Conservation (phyloP, 2,113 vertebrate genomes). For the Ctenomys sociabilis region DNA sequence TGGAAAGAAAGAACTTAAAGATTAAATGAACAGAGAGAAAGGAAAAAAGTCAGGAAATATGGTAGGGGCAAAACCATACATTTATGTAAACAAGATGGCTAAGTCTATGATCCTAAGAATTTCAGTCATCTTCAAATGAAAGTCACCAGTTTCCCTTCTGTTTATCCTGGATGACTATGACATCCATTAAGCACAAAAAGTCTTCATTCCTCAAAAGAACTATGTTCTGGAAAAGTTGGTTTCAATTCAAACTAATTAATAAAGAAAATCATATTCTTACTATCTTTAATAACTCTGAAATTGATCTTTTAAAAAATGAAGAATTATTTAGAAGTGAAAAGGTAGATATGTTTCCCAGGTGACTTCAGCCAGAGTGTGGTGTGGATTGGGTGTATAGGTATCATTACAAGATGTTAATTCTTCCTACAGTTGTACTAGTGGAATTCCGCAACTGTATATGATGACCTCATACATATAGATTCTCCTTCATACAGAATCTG, state of each 20-base stretch:
- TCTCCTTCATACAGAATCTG: background rate
- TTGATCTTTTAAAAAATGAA: conserved; percentile 11
- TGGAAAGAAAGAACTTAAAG: too few species aligned
- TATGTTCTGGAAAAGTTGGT: background rate
- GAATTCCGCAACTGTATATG: background rate
- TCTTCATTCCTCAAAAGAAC: background rate
- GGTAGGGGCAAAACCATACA: too few species aligned
- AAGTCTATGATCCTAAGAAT: too few species aligned
- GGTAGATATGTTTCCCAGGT: background rate
- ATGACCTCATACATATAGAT: background rate
- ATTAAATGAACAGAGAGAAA: too few species aligned
- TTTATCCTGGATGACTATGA: background rate
- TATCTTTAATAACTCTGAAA: background rate
- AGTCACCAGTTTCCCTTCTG: background rate
- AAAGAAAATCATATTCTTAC: background rate
- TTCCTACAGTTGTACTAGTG: background rate
- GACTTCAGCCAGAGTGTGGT: background rate
- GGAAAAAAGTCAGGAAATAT: too few species aligned
- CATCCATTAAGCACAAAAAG: background rate
- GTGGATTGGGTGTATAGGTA: rapidly evolving
- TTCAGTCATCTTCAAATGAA: background rate
- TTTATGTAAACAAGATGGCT: too few species aligned
- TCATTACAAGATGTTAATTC: background rate
- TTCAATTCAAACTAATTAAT: background rate
- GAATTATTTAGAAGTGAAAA: background rate